phyloP scores from a whole-genome alignment of 2,797 vertebrate species.

The Phoebastria nigripes region DNA sequence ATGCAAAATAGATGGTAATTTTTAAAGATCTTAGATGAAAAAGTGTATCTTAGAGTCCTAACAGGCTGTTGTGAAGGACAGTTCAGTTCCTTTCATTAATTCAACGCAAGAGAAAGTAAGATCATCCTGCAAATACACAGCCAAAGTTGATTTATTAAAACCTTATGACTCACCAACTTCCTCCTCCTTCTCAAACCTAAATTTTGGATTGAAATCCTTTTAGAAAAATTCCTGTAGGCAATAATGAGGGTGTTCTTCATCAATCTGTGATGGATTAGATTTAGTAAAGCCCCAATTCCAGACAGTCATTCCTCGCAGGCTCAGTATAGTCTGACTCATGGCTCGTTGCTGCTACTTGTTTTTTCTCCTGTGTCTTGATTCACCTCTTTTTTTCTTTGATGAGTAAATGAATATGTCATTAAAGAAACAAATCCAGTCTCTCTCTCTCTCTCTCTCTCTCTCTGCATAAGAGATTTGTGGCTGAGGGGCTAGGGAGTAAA shows the following conservation, averaged over 20 bases:
- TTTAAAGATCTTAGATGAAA: neutral
- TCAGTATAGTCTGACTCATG: neutral
- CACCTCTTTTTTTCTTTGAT: neutral
- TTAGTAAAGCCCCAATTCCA: neutral
- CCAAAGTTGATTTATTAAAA: neutral
- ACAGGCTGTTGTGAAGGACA: neutral
- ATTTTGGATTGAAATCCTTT: conserved; percentile 5
- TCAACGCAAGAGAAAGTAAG: neutral
- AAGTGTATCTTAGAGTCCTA: neutral
- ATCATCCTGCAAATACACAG: neutral
- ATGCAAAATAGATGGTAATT: neutral
- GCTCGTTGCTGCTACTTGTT: neutral
- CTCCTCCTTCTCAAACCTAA: neutral
- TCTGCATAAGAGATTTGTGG: neutral
- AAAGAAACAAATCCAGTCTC: neutral
- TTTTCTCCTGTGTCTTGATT: neutral
- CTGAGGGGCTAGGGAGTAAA: neutral
- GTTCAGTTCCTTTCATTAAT: neutral
- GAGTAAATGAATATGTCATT: neutral
- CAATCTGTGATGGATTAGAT: neutral
- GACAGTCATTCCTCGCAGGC: neutral
- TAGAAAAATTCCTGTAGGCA: neutral
- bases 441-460: neutral
- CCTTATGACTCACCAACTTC: neutral
- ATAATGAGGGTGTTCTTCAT: neutral